phyloP scores from a whole-genome alignment of 53 echinoderm and acorn worm genomes.

The Stichopus horrens region DNA sequence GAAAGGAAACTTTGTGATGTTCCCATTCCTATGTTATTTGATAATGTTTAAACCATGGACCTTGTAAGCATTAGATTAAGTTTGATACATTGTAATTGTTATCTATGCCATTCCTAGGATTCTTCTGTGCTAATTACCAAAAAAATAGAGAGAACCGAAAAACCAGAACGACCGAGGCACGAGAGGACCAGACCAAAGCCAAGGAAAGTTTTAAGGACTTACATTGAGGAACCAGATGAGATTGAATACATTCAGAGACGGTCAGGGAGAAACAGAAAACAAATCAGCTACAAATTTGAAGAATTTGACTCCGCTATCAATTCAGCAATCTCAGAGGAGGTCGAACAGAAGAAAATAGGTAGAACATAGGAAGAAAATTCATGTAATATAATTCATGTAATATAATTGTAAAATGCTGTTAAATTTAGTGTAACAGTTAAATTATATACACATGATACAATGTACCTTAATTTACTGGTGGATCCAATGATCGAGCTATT shows the following conservation, averaged over 20 bases:
- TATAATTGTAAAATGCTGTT: no score
- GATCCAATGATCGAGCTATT: neutral
- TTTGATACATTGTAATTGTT: no score
- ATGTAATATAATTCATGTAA: neutral
- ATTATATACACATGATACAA: no score
- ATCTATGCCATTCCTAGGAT: neutral
- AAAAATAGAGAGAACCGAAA: constrained; percentile 7
- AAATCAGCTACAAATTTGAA: constrained; percentile 94
- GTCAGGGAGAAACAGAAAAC: constrained; percentile 59
- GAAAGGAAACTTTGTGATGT: no score
- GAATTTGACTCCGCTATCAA: constrained; percentile 94
- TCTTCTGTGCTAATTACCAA: constrained; percentile 38
- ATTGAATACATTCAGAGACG: constrained; percentile 70
- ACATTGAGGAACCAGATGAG: constrained; percentile 68
- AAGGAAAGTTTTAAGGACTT: constrained; percentile 15
- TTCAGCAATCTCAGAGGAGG: constrained; percentile 86
- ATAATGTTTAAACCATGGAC: no score
- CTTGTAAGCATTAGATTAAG: no score
- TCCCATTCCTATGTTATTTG: no score
- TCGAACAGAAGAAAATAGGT: constrained; percentile 91
- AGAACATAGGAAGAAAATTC: neutral
- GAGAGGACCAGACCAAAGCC: constrained; percentile 50
- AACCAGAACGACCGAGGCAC: constrained; percentile 21
- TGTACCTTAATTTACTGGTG: neutral
- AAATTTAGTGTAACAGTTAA: no score